Percentiles rank a stretch among this genome's conserved stretches.
These are phyloP conservation scores for Oscheius myriophilus DNA, from an alignment of 2,888 invertebrate genomes.

Conservation along the genomic window DNA sequence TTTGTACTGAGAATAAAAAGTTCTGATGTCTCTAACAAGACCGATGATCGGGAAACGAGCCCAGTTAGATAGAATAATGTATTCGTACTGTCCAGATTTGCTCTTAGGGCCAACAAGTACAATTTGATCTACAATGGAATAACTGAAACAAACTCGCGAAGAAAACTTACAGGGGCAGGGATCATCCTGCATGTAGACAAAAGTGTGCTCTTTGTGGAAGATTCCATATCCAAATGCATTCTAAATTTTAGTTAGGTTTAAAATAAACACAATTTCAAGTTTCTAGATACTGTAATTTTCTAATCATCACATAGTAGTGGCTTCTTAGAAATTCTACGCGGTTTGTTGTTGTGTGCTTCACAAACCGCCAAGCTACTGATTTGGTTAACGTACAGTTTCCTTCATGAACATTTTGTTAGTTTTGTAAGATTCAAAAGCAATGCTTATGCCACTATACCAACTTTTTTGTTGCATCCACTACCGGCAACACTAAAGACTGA, in stretches of 20 bases:
- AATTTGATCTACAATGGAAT: conserved; percentile 44
- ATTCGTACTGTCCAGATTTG: conserved; percentile 56
- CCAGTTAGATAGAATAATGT: conserved; percentile 61
- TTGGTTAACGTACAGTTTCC: no score
- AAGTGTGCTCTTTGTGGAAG: conserved; percentile 47
- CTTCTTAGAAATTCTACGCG: no score
- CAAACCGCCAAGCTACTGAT: no score
- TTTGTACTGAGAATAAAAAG: conserved; percentile 49
- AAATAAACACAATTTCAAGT: background rate
- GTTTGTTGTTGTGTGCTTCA: no score
- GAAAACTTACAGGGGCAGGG: conserved; percentile 55
- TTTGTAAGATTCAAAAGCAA: no score
- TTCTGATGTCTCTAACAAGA: conserved; percentile 48
- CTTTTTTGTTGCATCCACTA: no score
- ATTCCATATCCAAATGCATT: conserved; percentile 55
- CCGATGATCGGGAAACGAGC: conserved; percentile 62
- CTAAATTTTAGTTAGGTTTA: conserved; percentile 25
- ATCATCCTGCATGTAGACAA: conserved; percentile 59
- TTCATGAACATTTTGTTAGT: no score
- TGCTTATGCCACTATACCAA: no score
- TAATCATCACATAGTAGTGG: no score
- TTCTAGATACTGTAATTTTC: no score
- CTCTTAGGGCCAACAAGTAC: conserved; percentile 51
- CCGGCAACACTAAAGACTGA: no score
- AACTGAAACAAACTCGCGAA: background rate